Evolutionary conservation across 2,888 invertebrate species (phyloP).

Genomic region (Tetramorium bicarinatum): DNA sequence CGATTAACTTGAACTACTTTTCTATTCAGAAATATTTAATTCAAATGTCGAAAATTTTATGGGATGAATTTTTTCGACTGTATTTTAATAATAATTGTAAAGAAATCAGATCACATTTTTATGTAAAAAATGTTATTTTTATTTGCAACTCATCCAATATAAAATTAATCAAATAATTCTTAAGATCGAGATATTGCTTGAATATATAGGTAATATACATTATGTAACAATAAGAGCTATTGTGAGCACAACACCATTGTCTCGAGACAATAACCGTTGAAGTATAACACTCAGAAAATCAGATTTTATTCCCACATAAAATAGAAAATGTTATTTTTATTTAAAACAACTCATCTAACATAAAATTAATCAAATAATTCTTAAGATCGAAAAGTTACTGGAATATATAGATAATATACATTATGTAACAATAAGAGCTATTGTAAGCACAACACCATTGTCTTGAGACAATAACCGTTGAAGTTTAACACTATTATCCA

Average conservation of each 20-base stretch:
- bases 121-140: neutral
- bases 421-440: constrained; percentile 71
- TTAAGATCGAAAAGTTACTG: constrained; percentile 15
- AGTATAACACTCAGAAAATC: constrained; percentile 56
- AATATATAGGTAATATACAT: constrained; percentile 50
- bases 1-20: constrained; percentile 9
- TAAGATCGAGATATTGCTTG: constrained; percentile 9
- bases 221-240: constrained; percentile 71
- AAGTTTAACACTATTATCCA: constrained; percentile 60
- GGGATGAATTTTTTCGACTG: constrained; percentile 16
- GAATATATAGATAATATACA: constrained; percentile 45
- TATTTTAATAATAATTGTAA: constrained; percentile 58
- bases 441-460: constrained; percentile 56
- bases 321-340: neutral
- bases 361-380: constrained; percentile 4
- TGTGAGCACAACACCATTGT: constrained; percentile 55
- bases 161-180: constrained; percentile 8
- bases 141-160: neutral
- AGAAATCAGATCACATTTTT: neutral
- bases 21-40: neutral
- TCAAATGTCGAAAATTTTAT: neutral
- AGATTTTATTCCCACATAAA: neutral
- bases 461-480: constrained; percentile 55
- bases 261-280: constrained; percentile 55
- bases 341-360: neutral